Evolutionary conservation across 2,797 vertebrate genomes (phyloP), one percentile per base, ranked within the genome.

Genomic region (Austrolebias charrua): DNA sequence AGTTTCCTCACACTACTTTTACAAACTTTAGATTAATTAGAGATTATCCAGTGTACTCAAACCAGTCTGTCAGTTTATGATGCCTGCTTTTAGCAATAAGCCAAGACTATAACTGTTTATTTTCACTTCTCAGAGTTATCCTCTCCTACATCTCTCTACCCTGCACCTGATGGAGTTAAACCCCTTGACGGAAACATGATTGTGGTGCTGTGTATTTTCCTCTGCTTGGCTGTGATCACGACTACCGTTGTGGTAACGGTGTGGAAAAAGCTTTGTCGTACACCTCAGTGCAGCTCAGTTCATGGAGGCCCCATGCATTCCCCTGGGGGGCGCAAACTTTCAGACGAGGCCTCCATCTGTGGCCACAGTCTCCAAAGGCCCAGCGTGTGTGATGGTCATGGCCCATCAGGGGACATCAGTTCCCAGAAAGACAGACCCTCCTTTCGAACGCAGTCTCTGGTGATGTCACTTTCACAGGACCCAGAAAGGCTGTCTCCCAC

Each of bases 321-420:
- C 1, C 92, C 94, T 0, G 75, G 91, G 29, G 95, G 93, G 60
- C 92, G 95, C 54, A 98, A 96, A 47, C 93, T 96, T 80, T 98
- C 96, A 0, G 97, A 98, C 0, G 95, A 97, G 73, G 95, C 97
- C 60, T 96, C 94, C 62, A 97, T 98, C 76, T 98, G 92, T 52
- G 94, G 93, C 52, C 86, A 93, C 73, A 94, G 90, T 61, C 90
- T 95, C 66, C 94, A 91, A 60, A 86, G 92, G 2, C 95, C 95
- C 55, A 96, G 95, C 80, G 92, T 96, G 13, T 90, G 92, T 0
- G 96, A 97, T 0, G 83, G 88, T 74, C 90, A 80, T 6, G 55
- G 74, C 35, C 86, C 83, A 0, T 91, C 82, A 38, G 91, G 81
- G 67, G 82, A 45, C 1, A 12, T 67, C 12, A 45, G 61, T 50